Percentiles rank a stretch among this genome's conserved stretches.
Conservation (phyloP, 2,113 vertebrate species). For the Catharus minimus region DNA sequence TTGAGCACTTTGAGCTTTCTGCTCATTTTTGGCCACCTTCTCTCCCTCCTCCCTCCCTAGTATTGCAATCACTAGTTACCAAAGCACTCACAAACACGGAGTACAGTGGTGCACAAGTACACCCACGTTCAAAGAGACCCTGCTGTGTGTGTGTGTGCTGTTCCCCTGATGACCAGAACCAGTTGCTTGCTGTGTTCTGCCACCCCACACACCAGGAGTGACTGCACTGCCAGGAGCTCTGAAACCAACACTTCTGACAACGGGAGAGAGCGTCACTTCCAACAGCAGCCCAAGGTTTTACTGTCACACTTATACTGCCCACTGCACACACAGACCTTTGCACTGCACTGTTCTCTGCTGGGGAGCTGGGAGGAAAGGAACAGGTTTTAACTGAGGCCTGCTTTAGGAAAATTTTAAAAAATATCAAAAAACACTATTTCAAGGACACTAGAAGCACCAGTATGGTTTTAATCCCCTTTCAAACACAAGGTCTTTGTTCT, state of each 20-base stretch:
- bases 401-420: background rate
- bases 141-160: background rate
- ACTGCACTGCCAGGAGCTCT: background rate
- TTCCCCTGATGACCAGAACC: background rate
- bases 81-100: background rate
- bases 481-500: background rate
- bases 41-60: background rate
- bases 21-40: background rate
- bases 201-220: accelerated
- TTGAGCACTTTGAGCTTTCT: background rate
- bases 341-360: background rate
- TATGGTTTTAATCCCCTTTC: background rate
- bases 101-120: background rate
- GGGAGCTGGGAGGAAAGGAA: background rate
- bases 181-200: background rate
- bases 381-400: background rate
- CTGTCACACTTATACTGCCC: background rate
- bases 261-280: accelerated
- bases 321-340: background rate
- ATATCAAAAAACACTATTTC: background rate
- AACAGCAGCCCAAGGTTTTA: background rate
- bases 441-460: background rate
- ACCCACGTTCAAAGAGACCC: accelerated
- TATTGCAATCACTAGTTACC: background rate
- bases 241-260: background rate